Conservation (phyloP, 2,113 vertebrate species). For the Gavialis gangeticus region DNA sequence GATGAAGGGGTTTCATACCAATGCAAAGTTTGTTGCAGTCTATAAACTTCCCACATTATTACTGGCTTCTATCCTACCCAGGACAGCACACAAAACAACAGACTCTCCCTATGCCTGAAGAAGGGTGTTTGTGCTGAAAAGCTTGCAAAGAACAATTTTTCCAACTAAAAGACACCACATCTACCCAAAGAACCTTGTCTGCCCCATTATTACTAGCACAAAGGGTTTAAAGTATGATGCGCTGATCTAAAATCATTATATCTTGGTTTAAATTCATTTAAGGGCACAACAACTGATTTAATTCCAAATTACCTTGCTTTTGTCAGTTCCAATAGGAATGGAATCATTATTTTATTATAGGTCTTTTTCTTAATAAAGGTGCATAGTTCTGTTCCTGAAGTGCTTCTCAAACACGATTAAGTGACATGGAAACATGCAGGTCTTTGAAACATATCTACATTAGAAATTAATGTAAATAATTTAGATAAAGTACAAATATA, state of each 20-base stretch:
- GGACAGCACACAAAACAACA: too few relatives aligned
- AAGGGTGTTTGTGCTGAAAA: too few relatives aligned
- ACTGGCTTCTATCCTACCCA: fast-evolving
- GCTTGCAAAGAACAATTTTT: too few relatives aligned
- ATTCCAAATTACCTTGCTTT: neutral
- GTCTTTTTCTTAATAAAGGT: neutral
- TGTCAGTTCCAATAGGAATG: neutral
- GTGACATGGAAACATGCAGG: neutral
- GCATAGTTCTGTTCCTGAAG: too few relatives aligned
- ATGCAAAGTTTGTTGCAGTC: neutral
- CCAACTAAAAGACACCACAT: too few relatives aligned
- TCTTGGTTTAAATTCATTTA: neutral
- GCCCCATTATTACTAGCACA: neutral
- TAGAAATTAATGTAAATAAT: neutral
- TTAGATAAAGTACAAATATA: neutral
- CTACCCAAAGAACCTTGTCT: neutral
- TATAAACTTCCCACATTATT: neutral
- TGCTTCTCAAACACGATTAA: neutral
- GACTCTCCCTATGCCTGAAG: too few relatives aligned
- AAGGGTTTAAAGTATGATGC: neutral
- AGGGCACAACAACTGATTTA: neutral
- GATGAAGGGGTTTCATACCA: fast-evolving
- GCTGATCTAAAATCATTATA: neutral
- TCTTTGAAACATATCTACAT: neutral
- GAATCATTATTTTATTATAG: neutral